Evolutionary conservation across 2,797 vertebrate species (phyloP).

Genomic region (Echeneis naucrates): DNA sequence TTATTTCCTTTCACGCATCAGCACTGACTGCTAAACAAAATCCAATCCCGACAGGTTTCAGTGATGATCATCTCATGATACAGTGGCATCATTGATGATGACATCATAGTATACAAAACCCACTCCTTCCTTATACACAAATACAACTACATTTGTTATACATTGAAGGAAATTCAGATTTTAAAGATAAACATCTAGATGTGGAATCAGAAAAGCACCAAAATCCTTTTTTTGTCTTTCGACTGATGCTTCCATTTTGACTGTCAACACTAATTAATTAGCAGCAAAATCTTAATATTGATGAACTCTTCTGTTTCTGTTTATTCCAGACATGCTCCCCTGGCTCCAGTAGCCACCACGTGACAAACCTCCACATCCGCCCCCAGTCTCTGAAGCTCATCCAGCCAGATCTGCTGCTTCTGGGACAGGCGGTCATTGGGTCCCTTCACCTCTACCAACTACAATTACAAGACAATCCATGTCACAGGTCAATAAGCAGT

Average conservation of each 20-base stretch:
- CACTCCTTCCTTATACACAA: background rate
- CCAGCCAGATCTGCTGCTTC: slow-evolving; percentile 97
- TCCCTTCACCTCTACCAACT: slow-evolving; percentile 98
- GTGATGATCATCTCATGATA: slow-evolving; percentile 35
- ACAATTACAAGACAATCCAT: slow-evolving; percentile 41
- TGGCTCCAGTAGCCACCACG: slow-evolving; percentile 88
- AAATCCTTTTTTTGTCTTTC: background rate
- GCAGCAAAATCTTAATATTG: slow-evolving; percentile 18
- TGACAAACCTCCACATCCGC: slow-evolving; percentile 96
- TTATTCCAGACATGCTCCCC: slow-evolving; percentile 80
- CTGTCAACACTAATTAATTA: slow-evolving; percentile 12
- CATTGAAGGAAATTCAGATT: background rate
- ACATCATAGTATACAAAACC: slow-evolving; percentile 6
- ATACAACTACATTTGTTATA: background rate
- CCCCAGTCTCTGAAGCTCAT: slow-evolving; percentile 90
- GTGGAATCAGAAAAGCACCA: background rate
- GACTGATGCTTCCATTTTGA: slow-evolving; percentile 10
- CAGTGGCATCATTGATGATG: slow-evolving; percentile 20
- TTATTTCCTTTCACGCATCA: slow-evolving; percentile 41
- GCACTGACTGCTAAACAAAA: slow-evolving; percentile 46
- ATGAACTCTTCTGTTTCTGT: slow-evolving; percentile 23
- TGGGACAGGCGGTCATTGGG: slow-evolving; percentile 93
- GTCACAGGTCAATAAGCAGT: background rate
- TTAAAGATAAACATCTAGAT: background rate
- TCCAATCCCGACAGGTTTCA: slow-evolving; percentile 37